A percentile compares a stretch with the other conserved stretches of the same genome.
Conservation (phyloP, 2,113 vertebrate species). For the Trogon melanurus region DNA sequence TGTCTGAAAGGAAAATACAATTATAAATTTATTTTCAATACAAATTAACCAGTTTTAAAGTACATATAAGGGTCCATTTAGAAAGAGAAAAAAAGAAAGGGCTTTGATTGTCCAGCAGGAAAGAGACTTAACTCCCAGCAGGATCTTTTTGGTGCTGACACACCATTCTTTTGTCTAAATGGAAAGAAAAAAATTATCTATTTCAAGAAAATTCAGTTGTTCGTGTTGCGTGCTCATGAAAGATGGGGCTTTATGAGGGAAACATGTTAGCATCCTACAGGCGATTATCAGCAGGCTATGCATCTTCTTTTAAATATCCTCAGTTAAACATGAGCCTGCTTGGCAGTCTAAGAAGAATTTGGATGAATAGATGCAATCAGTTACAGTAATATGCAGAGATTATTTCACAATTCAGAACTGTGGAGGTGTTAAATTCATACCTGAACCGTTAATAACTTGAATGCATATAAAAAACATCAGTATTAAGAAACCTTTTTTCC, state of each 20-base stretch:
- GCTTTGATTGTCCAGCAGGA: neutral
- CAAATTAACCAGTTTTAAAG: neutral
- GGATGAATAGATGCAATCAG: slow-evolving; percentile 15
- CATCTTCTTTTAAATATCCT: neutral
- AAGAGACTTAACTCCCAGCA: neutral
- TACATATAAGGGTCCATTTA: neutral
- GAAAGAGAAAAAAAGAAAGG: neutral
- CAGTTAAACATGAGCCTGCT: neutral
- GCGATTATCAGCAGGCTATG: neutral
- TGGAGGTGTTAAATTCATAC: neutral
- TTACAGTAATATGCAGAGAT: neutral
- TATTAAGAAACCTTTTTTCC: neutral
- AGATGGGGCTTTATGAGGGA: neutral
- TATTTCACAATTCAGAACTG: neutral
- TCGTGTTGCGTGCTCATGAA: neutral
- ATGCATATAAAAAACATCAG: neutral
- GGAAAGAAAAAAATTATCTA: neutral
- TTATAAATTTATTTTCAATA: neutral
- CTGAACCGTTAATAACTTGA: neutral
- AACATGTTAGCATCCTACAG: neutral
- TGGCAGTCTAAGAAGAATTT: neutral
- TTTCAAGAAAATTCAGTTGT: neutral
- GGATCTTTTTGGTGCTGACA: neutral
- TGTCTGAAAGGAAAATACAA: neutral
- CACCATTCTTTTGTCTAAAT: neutral